These are phyloP conservation scores for Indri indri DNA, from an alignment of 2,113 vertebrate genomes.

Conservation along the genomic window DNA sequence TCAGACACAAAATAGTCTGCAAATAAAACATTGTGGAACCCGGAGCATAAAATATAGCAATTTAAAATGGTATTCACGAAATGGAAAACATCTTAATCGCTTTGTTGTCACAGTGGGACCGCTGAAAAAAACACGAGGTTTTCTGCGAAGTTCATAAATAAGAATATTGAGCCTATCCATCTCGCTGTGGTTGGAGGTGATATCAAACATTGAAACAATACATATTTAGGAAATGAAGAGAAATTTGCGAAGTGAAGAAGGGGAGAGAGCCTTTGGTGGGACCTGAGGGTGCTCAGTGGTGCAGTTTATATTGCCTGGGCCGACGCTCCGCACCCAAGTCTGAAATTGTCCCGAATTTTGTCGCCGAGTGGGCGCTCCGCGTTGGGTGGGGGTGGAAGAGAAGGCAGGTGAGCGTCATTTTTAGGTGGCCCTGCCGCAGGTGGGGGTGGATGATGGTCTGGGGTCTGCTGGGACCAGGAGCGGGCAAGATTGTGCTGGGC, in stretches of 20 bases:
- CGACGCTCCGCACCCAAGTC: neutral
- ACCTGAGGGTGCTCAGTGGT: neutral
- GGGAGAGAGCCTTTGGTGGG: neutral
- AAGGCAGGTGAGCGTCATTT: neutral
- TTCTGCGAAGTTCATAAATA: constrained; percentile 18
- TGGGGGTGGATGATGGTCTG: neutral
- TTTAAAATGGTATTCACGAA: constrained; percentile 57
- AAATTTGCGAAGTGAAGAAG: neutral
- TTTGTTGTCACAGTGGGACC: constrained; percentile 36
- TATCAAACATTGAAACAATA: constrained; percentile 45
- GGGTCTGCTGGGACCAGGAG: neutral
- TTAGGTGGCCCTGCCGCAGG: neutral
- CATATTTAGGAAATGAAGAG: neutral
- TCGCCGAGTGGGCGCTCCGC: neutral
- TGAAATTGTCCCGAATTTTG: neutral
- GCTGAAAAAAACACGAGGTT: neutral
- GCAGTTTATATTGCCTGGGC: neutral
- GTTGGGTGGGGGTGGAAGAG: neutral
- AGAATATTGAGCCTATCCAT: neutral
- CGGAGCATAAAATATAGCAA: constrained; percentile 50
- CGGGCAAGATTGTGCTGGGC: neutral
- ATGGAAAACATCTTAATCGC: constrained; percentile 55
- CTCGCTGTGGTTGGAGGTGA: constrained; percentile 4
- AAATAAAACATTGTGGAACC: constrained; percentile 54
- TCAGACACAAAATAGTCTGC: constrained; percentile 74